These are phyloP conservation scores for Melieria picta DNA, from an alignment of 2,888 invertebrate species.

Conservation along the genomic window DNA sequence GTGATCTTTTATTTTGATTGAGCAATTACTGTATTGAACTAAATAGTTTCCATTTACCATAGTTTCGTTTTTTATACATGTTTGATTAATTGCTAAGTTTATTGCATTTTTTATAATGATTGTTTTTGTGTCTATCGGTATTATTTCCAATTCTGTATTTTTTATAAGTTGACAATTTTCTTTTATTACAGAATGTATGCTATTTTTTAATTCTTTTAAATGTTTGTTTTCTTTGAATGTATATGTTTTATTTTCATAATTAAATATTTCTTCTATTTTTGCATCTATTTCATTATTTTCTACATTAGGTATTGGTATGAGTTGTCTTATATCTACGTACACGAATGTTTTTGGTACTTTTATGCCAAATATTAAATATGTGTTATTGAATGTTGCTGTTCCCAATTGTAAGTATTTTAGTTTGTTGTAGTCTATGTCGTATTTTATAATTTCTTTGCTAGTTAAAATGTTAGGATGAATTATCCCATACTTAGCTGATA, in stretches of 20 bases:
- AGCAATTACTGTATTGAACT: slow-evolving; percentile 21
- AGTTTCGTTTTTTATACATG: neutral
- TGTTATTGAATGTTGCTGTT: slow-evolving; percentile 27
- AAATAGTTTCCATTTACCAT: slow-evolving; percentile 12
- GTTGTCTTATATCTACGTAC: slow-evolving; percentile 13
- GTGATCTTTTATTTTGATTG: slow-evolving; percentile 25
- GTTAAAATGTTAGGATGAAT: slow-evolving; percentile 31
- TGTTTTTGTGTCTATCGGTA: neutral
- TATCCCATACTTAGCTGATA: slow-evolving; percentile 34
- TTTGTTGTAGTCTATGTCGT: slow-evolving; percentile 30
- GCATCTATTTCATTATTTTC: slow-evolving; percentile 33
- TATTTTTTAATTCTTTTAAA: slow-evolving; percentile 13
- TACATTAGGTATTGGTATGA: slow-evolving; percentile 23
- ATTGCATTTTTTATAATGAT: slow-evolving; percentile 23
- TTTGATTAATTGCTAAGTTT: slow-evolving; percentile 8
- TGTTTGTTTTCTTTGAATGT: slow-evolving; percentile 25
- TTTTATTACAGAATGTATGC: slow-evolving; percentile 9
- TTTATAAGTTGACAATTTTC: slow-evolving; percentile 24
- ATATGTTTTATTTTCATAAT: slow-evolving; percentile 11
- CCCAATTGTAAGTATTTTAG: slow-evolving; percentile 32
- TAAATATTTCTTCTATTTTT: slow-evolving; percentile 22
- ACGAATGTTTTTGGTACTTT: slow-evolving; percentile 25
- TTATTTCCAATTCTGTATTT: slow-evolving; percentile 14
- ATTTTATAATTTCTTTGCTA: slow-evolving; percentile 19
- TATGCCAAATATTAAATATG: slow-evolving; percentile 15